Evolutionary conservation across 2,888 invertebrate species (phyloP).

Genomic region (Craniophora ligustri): DNA sequence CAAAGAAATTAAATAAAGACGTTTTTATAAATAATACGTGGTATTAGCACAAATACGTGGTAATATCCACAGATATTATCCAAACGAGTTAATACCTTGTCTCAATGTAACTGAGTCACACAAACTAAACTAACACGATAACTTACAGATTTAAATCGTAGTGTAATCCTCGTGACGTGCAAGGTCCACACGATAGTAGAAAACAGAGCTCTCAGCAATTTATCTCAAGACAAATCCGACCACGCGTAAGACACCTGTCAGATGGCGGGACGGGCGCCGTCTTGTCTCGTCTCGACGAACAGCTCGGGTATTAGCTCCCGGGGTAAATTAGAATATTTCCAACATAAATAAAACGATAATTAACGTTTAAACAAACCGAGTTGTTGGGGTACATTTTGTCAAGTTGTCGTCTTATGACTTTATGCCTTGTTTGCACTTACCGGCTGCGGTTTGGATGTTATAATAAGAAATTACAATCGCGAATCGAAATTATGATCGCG

Average conservation of each 20-base stretch:
- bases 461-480: conserved; percentile 45
- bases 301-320: conserved; percentile 71
- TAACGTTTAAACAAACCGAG: conserved; percentile 79
- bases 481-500: too few relatives aligned
- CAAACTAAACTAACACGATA: conserved; percentile 50
- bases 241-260: conserved; percentile 84
- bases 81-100: conserved; percentile 20
- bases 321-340: conserved; percentile 81
- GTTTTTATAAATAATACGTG: too few relatives aligned
- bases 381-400: conserved; percentile 76
- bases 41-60: too few relatives aligned
- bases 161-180: conserved; percentile 56
- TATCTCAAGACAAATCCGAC: conserved; percentile 80
- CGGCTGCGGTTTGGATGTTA: conserved; percentile 48
- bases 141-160: conserved; percentile 51
- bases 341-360: conserved; percentile 83
- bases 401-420: conserved; percentile 74
- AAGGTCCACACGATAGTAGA: conserved; percentile 58
- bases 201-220: conserved; percentile 68
- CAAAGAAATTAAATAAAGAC: too few relatives aligned
- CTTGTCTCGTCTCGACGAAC: conserved; percentile 72
- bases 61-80: conserved; percentile 4
- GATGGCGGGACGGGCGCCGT: conserved; percentile 72
- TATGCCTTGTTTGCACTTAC: conserved; percentile 60
- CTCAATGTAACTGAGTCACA: conserved; percentile 30